Base-by-base conservation (phyloP, 2,888 invertebrate species). In the Athalia cordata region DNA sequence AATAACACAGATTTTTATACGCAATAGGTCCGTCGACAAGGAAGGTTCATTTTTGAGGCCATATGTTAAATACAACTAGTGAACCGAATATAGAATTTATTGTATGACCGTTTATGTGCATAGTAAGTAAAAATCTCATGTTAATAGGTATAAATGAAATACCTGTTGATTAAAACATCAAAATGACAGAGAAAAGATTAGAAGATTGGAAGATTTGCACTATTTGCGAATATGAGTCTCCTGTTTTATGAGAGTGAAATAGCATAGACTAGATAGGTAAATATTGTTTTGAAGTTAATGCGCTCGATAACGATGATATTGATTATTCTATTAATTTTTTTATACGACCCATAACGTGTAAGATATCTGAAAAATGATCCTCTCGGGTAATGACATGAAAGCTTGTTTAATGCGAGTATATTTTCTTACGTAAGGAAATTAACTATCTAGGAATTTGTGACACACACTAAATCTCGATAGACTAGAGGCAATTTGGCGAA, bases 341-440 rank as follows among this genome's bases (percentile, higher is more conserved):
- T 29, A 29, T 29, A 29, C 47, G 57, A n/a, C 57, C 59, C 72
- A 72, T 72, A 72, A 59, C 15, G 50, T 72, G n/a, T 1, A 45
- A 57, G 59, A 29, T 72, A 59, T 47, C 72, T 72, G 3, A 72
- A n/a, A 47, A 57, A 59, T 13, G 59, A 47, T 47, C 13, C 47
- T 72, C 13, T 72, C 13, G 59, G 47, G 72, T 72, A 72, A 72
- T 72, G 45, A 57, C 72, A 59, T 57, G 29, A 47, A 72, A 72
- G 15, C 13, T 72, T 8, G 52, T 59, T 49, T 59, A 15, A 72
- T 72, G 47, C 13, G 13, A 59, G 47, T 49, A 72, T 11, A 47
- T 43, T 47, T 57, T 59, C 57, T 72, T 72, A 72, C 72, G 9
- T 59, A 45, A 72, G 57, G 57, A 13, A 72, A 59, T 72, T 57